Evolutionary conservation across 2,888 invertebrate species (phyloP), one percentile per base, ranked within the genome.

Genomic region (Dasypogon diadema): DNA sequence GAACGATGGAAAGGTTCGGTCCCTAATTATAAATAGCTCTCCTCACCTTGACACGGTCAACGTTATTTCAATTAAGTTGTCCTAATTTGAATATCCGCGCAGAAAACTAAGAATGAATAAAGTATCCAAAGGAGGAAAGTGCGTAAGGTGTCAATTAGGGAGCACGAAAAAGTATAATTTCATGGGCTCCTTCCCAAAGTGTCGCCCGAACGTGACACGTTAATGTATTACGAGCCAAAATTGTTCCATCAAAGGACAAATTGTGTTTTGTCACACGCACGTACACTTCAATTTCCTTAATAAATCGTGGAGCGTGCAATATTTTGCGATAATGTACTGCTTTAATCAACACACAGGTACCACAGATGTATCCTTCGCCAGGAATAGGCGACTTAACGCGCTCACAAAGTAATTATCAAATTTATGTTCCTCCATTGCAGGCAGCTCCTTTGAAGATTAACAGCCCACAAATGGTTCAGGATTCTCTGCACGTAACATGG

Each of bases 151-250:
- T 12, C 24, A 55, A 56, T 26, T 56, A 56, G 0, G 5, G 3
- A 24, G 14, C 56, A 26, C 26, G 56, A 55, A 55, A 55, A 56
- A 30, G 30, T 56, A 24, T 56, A 56, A 56, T 56, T 56, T 56
- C 56, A 30, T 30, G 30, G 30, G 30, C 8, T 30, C 30, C 30
- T 30, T 30, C 30, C 30, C 30, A 30, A 30, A 30, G 8, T 30
- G 21, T 21, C 24, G 18, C 12, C 22, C 22, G 5, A 21, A 21
- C 55, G 22, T 55, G 24, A 58, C 30, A 26, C 16, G 16, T 6
- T 3, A n/a, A 30, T 14, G 24, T n/a, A 10, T 26, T 30, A 8
- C 30, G 14, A 56, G 24, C 16, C 30, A 8, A 30, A 30, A 34
- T 26, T 58, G 34, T 30, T 12, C 16, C 14, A 8, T 58, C 14